A percentile compares a stretch with the other conserved stretches of the same genome.
These are phyloP conservation scores for Muscicapa comitata DNA, from an alignment of 2,797 vertebrate species.

Conservation along the genomic window DNA sequence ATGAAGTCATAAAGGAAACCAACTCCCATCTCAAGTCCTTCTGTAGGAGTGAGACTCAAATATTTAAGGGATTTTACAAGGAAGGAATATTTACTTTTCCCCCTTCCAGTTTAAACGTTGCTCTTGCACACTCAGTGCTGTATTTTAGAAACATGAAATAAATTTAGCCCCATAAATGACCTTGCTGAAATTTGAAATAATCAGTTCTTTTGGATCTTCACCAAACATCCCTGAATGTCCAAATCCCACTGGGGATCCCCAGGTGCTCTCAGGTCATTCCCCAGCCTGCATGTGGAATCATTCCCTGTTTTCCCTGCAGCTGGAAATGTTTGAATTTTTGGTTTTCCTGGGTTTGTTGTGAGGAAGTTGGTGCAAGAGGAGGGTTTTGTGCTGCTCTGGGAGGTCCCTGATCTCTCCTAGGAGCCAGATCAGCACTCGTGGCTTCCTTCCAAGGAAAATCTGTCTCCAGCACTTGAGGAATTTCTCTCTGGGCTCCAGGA, in stretches of 20 bases:
- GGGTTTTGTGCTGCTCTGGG: neutral
- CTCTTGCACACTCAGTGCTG: fast-evolving
- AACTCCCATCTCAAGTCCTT: neutral
- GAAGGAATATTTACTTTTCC: neutral
- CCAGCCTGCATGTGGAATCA: neutral
- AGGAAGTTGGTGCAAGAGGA: neutral
- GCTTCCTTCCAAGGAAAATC: slow-evolving; percentile 7
- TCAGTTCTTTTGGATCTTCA: neutral
- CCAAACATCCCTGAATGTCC: neutral
- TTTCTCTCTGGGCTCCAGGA: neutral
- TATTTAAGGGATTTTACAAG: neutral
- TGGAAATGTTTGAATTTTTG: neutral
- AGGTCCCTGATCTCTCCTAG: neutral
- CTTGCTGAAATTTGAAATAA: neutral
- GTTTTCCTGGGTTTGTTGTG: neutral
- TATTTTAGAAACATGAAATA: neutral
- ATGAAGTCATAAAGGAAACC: neutral
- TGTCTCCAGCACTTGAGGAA: slow-evolving; percentile 14
- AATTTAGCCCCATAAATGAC: neutral
- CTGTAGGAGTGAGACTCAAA: neutral
- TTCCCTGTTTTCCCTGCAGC: neutral
- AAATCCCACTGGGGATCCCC: neutral
- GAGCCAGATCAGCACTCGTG: neutral
- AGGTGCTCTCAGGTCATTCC: neutral
- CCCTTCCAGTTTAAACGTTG: neutral